Percentiles rank a stretch among this genome's conserved stretches.
phyloP scores from a whole-genome alignment of 2,888 invertebrate species.

The Troides oblongomaculatus region DNA sequence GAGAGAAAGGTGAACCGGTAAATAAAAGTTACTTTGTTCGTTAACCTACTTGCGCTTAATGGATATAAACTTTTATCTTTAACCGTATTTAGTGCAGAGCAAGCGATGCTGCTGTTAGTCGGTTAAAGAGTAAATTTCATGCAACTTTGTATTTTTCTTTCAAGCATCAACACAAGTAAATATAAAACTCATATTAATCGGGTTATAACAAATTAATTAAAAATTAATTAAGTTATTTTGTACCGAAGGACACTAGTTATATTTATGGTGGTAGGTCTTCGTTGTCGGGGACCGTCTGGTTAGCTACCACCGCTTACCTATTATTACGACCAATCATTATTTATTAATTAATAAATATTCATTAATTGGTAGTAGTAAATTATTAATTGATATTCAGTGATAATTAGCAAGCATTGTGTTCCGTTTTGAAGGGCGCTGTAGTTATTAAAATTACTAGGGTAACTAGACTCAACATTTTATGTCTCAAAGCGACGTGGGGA shows the following conservation, averaged over 20 bases:
- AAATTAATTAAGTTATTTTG: not conserved
- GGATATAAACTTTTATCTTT: constrained; percentile 27
- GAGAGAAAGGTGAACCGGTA: constrained; percentile 13
- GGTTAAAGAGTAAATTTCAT: constrained; percentile 14
- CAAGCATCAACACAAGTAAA: not conserved
- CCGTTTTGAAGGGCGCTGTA: too few relatives aligned
- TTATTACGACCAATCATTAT: too few relatives aligned
- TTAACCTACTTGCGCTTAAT: constrained; percentile 25
- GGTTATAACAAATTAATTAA: not conserved
- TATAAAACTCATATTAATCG: not conserved
- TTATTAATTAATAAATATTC: too few relatives aligned
- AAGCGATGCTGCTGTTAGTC: constrained; percentile 16
- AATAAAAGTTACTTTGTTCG: constrained; percentile 24
- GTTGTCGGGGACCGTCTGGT: not conserved
- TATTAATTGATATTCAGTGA: too few relatives aligned
- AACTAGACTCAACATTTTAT: too few relatives aligned
- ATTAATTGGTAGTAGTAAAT: too few relatives aligned
- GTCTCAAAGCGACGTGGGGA: too few relatives aligned
- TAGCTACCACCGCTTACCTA: not conserved
- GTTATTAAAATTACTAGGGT: too few relatives aligned
- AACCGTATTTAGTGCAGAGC: constrained; percentile 16
- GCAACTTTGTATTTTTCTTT: not conserved
- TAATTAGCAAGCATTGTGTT: too few relatives aligned
- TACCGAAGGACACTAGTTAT: not conserved
- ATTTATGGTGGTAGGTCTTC: not conserved